phyloP scores from a whole-genome alignment of 2,888 invertebrate genomes.

The Andrena fulva region DNA sequence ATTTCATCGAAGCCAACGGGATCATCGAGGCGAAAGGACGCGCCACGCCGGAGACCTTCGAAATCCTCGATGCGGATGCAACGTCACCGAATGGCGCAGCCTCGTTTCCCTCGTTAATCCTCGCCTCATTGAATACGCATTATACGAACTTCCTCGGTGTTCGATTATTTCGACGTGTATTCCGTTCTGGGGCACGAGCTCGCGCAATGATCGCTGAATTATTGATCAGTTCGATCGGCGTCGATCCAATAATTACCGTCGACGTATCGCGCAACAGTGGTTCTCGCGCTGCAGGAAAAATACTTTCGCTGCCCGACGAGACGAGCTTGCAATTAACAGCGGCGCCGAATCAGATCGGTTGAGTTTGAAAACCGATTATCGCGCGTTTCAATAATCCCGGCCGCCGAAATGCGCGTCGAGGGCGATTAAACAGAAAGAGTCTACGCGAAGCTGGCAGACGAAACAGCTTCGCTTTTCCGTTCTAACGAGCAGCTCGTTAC shows the following conservation, averaged over 20 bases:
- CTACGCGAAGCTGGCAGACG: background rate
- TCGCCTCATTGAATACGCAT: conserved; percentile 14
- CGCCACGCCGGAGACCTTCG: background rate
- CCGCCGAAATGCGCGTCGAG: background rate
- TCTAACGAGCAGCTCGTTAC: conserved; percentile 18
- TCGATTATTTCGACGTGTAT: conserved; percentile 22
- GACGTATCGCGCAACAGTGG: background rate
- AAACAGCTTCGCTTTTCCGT: background rate
- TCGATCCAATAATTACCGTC: conserved; percentile 25
- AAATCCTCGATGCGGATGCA: background rate
- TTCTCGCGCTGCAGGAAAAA: background rate
- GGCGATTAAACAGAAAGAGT: background rate
- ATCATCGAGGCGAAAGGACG: background rate
- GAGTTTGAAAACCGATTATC: background rate
- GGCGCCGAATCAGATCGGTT: background rate
- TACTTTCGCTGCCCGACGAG: background rate
- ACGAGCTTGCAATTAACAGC: background rate
- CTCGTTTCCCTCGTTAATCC: conserved; percentile 28
- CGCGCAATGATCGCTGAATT: conserved; percentile 28
- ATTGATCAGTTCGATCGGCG: conserved; percentile 37
- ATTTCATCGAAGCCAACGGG: too few species aligned
- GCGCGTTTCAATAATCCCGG: background rate
- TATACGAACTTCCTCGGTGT: conserved; percentile 19
- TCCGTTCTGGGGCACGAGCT: conserved; percentile 22
- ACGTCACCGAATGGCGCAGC: background rate